Evolutionary conservation across 2,888 invertebrate genomes (phyloP).

Genomic region (Archips xylosteana): DNA sequence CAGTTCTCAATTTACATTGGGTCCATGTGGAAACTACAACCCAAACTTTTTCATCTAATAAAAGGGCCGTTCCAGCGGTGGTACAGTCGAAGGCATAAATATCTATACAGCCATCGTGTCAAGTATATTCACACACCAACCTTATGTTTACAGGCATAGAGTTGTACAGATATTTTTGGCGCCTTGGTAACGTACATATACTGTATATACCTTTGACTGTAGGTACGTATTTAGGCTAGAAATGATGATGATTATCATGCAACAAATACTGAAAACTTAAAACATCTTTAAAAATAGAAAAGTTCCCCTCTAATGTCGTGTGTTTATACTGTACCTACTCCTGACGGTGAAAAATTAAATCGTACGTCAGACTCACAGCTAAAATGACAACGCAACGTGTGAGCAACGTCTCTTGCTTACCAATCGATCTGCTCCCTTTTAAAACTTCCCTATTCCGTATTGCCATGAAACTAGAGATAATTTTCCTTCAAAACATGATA

Average conservation of each 20-base stretch:
- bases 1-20: too few species aligned
- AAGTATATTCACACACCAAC: too few species aligned
- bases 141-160: too few species aligned
- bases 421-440: conserved; percentile 43
- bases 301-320: conserved; percentile 60
- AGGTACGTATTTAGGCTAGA: too few species aligned
- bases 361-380: conserved; percentile 64
- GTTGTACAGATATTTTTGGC: too few species aligned
- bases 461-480: conserved; percentile 36
- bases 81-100: too few species aligned
- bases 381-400: conserved; percentile 75
- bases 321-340: conserved; percentile 72
- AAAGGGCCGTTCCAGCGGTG: too few species aligned
- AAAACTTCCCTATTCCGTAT: conserved; percentile 41
- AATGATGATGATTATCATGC: conserved; percentile 30
- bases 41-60: too few species aligned
- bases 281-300: conserved; percentile 64
- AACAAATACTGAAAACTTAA: conserved; percentile 55
- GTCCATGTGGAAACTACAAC: too few species aligned
- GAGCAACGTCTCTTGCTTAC: conserved; percentile 58
- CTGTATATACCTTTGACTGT: too few species aligned
- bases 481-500: conserved; percentile 16
- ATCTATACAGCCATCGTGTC: too few species aligned
- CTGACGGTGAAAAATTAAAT: conserved; percentile 80
- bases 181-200: too few species aligned